A percentile compares a stretch with the other conserved stretches of the same genome.
These are phyloP conservation scores for Siniperca obscura DNA, from an alignment of 2,797 vertebrate genomes.

Conservation along the genomic window DNA sequence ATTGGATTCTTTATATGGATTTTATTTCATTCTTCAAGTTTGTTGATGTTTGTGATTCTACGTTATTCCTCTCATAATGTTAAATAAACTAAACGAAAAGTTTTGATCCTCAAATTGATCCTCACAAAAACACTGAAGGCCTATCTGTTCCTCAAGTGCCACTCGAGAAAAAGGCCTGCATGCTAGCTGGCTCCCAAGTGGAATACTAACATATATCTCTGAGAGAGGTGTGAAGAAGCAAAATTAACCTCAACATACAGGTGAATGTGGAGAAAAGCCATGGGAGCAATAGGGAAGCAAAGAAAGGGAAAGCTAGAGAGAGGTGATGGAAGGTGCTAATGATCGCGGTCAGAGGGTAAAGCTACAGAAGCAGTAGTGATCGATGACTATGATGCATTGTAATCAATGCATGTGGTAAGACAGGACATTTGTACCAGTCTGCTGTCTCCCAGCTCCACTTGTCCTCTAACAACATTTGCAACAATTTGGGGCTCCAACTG, in stretches of 20 bases:
- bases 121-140: neutral
- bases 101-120: neutral
- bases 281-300: neutral
- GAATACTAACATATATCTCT: neutral
- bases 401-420: constrained; percentile 53
- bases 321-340: constrained; percentile 39
- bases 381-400: constrained; percentile 24
- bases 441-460: constrained; percentile 9
- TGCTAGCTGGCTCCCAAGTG: fast-evolving
- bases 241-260: neutral
- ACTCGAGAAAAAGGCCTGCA: neutral
- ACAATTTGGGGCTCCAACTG: neutral
- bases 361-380: constrained; percentile 55
- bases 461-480: constrained; percentile 16
- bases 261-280: neutral
- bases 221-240: neutral
- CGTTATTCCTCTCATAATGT: neutral
- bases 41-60: neutral
- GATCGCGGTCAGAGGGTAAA: constrained; percentile 46
- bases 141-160: neutral
- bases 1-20: neutral
- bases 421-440: constrained; percentile 15
- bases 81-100: neutral
- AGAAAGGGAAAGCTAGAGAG: neutral
- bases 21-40: neutral